Conservation (phyloP, 2,797 vertebrate species). For the Urosaurus nigricauda region DNA sequence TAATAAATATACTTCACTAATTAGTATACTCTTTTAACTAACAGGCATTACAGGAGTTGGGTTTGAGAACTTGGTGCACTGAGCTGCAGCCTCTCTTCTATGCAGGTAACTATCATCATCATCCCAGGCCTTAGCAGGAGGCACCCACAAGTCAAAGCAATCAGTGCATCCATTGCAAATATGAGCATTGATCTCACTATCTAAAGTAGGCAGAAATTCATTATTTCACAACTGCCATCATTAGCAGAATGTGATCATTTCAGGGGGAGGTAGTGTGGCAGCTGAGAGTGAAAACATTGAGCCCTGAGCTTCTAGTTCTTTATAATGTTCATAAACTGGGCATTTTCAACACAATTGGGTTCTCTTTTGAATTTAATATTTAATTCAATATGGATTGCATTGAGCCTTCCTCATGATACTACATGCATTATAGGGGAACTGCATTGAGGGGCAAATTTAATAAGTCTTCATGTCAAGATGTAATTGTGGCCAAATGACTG, state of each 20-base stretch:
- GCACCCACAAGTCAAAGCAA: neutral
- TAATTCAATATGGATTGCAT: neutral
- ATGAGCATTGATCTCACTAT: too few species aligned
- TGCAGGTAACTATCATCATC: neutral
- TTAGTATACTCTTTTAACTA: too few species aligned
- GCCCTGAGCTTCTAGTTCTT: neutral
- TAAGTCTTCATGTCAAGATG: neutral
- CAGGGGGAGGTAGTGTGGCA: neutral
- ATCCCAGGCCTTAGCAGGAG: neutral
- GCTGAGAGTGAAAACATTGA: neutral
- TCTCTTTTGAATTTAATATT: neutral
- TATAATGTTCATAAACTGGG: neutral
- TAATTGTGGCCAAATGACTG: too few species aligned
- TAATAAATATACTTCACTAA: too few species aligned
- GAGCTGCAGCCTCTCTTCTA: neutral
- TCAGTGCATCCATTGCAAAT: too few species aligned
- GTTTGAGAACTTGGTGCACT: neutral
- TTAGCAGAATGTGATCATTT: too few species aligned
- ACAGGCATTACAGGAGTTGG: neutral
- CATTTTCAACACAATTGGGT: neutral
- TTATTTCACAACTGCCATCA: too few species aligned
- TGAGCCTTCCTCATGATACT: neutral
- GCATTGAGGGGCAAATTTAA: neutral
- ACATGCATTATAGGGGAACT: neutral
- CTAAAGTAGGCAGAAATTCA: too few species aligned